Conservation (phyloP, 2,888 invertebrate genomes). For the Hetaerina titia region DNA sequence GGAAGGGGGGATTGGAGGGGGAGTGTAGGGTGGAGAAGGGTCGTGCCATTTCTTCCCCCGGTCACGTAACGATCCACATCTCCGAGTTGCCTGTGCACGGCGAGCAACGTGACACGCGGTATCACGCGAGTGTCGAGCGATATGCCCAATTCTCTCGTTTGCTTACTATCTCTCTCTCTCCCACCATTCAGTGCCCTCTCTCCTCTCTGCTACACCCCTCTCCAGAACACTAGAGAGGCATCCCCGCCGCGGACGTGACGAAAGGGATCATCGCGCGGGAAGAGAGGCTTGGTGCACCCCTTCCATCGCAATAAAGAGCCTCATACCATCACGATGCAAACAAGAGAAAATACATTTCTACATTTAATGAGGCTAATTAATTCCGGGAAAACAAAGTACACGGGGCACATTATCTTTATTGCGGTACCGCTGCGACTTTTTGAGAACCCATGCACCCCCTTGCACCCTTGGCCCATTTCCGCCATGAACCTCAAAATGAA, state of each 20-base stretch:
- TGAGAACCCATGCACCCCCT: too few species aligned
- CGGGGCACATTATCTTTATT: too few species aligned
- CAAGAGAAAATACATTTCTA: too few species aligned
- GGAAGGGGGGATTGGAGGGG: not conserved
- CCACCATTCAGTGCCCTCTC: not conserved
- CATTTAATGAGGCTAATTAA: too few species aligned
- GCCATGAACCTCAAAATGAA: too few species aligned
- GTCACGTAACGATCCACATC: not conserved
- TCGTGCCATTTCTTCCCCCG: constrained; percentile 2
- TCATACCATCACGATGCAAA: not conserved
- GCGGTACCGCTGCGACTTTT: too few species aligned
- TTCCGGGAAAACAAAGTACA: too few species aligned
- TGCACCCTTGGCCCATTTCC: too few species aligned
- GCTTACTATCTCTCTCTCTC: not conserved
- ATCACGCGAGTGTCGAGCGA: not conserved
- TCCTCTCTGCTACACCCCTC: not conserved
- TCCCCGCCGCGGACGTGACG: not conserved
- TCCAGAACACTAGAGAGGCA: not conserved
- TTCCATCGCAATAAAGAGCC: not conserved
- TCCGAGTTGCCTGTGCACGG: not conserved
- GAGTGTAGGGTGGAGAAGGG: not conserved
- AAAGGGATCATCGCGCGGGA: not conserved
- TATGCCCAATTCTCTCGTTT: not conserved
- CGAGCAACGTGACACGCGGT: constrained; percentile 2
- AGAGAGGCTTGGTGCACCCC: not conserved